Base-by-base conservation (phyloP, 64 coral and sea anemone species). In the Montipora efflorescens region DNA sequence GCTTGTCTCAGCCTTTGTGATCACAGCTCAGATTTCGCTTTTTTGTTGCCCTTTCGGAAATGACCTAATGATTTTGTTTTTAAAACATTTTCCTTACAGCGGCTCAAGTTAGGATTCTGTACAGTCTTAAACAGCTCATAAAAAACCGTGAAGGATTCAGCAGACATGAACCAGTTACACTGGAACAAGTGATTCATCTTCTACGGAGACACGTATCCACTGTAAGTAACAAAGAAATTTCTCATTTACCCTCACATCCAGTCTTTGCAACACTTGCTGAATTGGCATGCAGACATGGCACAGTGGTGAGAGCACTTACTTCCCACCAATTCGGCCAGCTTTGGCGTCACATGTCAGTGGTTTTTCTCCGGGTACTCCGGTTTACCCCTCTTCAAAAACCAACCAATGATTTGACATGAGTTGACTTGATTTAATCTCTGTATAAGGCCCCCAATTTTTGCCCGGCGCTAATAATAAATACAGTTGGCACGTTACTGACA, bases 171-270 rank as follows among this genome's bases (percentile, higher is more conserved):
- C 79, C 89, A 10, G 76, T 95, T 50, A 98, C 96, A 25, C 62
- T 98, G 78, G 93, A 95, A 12, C 57, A 98, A 66, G 47, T 98
- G 43, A 78, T 98, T 15, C 47, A 23, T 0, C 84, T 93, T 11
- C 78, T 98, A 23, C 93, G 96, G 20, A 78, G 96, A 49, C 96
- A 95, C 55, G 79, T 98, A 5, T 95, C 93, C 18, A 98, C 96
- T 47, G 96, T 98, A 74, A 83, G 96, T 84, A 93, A 20, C 14
- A 50, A 75, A 12, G 1, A 21, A 82, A 55, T 45, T 8, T 14
- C 14, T 12, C 61, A 14, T 64, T 64, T 64, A 64, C 61, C 61
- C 3, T 64, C 61, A 12, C 13, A 64, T 64, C 9, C 61, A 64
- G 3, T 64, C 13, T 64, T 64, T 64, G 3, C 61, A 15, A 14